Percentiles rank a stretch among this genome's conserved stretches.
These are phyloP conservation scores for Acropternis orthonyx DNA, from an alignment of 2,797 vertebrate genomes.

Conservation along the genomic window DNA sequence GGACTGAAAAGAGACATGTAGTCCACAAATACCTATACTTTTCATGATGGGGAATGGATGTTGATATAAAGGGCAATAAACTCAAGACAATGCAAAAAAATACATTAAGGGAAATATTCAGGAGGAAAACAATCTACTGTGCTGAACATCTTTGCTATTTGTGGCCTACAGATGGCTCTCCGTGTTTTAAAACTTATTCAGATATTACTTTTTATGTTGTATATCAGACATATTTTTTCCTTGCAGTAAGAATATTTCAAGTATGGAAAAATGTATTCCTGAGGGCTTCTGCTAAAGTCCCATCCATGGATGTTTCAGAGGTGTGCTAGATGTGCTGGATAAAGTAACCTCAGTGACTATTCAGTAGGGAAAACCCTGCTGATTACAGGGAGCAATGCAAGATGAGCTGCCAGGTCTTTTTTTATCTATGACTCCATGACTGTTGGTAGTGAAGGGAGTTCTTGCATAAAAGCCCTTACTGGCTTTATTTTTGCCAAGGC, in stretches of 20 bases:
- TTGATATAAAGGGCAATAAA: not conserved
- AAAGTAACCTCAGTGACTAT: slow-evolving; percentile 31
- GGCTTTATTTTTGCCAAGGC: slow-evolving; percentile 51
- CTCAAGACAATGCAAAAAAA: not conserved
- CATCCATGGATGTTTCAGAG: not conserved
- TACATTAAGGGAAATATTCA: not conserved
- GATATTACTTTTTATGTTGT: not conserved
- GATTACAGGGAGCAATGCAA: slow-evolving; percentile 21
- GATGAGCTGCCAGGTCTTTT: slow-evolving; percentile 45
- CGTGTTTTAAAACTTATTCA: not conserved
- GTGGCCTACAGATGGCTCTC: slow-evolving; percentile 27
- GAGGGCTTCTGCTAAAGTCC: slow-evolving; percentile 24
- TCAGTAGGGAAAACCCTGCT: slow-evolving; percentile 40
- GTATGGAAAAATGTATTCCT: slow-evolving; percentile 23
- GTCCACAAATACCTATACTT: not conserved
- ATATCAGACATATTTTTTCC: not conserved
- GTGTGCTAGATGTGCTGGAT: not conserved
- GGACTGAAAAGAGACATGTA: not conserved
- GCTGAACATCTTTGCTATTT: slow-evolving; percentile 16
- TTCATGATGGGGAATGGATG: not conserved
- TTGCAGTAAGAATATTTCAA: not conserved
- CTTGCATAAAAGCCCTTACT: slow-evolving; percentile 44
- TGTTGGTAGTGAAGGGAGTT: slow-evolving; percentile 24
- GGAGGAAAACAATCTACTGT: not conserved
- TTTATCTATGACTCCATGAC: slow-evolving; percentile 17